phyloP scores from a whole-genome alignment of 2,797 vertebrate genomes.

The Notamacropus eugenii region DNA sequence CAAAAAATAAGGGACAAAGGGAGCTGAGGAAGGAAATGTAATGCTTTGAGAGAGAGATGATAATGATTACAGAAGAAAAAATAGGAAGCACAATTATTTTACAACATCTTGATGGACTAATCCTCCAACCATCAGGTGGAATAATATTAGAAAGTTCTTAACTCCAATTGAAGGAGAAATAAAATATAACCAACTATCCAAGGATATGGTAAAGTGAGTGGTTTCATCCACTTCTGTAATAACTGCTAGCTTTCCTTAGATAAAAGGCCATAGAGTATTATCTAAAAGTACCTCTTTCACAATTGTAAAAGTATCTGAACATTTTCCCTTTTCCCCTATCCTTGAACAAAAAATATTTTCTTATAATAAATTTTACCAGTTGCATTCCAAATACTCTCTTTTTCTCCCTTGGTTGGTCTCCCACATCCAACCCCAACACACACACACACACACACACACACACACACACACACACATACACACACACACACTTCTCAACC shows the following conservation, averaged over 20 bases:
- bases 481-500: neutral
- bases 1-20: neutral
- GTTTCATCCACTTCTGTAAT: neutral
- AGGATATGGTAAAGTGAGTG: neutral
- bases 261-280: neutral
- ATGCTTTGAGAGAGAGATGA: neutral
- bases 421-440: too few relatives aligned
- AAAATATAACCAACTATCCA: neutral
- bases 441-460: too few relatives aligned
- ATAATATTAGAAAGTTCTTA: neutral
- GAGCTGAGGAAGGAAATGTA: neutral
- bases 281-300: neutral
- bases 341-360: neutral
- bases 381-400: neutral
- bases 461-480: too few relatives aligned
- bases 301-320: neutral
- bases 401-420: neutral
- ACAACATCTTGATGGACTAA: neutral
- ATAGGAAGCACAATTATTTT: neutral
- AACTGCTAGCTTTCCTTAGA: neutral
- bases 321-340: neutral
- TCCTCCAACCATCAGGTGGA: neutral
- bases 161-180: neutral
- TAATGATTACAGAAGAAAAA: neutral
- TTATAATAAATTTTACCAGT: neutral